phyloP scores from a whole-genome alignment of 1,140 invertebrate species.

The Metaphire vulgaris region DNA sequence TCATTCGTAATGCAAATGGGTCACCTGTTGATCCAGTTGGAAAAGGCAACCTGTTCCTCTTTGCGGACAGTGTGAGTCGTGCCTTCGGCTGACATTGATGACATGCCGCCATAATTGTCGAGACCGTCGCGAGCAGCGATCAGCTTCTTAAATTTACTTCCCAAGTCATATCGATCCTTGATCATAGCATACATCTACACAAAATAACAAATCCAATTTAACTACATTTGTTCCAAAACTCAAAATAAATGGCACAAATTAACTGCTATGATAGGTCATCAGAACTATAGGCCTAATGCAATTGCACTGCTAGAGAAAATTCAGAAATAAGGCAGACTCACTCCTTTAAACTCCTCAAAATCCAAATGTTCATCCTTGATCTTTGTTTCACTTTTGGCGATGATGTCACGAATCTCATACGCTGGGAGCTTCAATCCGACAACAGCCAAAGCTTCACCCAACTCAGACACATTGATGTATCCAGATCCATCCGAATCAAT shows the following conservation, averaged over 20 bases:
- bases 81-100: constrained; percentile 81
- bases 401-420: constrained; percentile 82
- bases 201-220: constrained; percentile 10
- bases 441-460: constrained; percentile 79
- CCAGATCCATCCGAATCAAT: constrained; percentile 85
- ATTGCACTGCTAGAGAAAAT: background rate
- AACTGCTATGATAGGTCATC: background rate
- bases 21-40: constrained; percentile 91
- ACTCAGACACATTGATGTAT: constrained; percentile 77
- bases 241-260: background rate
- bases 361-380: constrained; percentile 66
- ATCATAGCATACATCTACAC: constrained; percentile 74
- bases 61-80: constrained; percentile 68
- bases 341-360: constrained; percentile 75
- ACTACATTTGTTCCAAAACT: background rate
- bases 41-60: constrained; percentile 97
- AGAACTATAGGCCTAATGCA: no score
- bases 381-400: constrained; percentile 71
- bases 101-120: constrained; percentile 85
- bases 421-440: constrained; percentile 88
- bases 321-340: constrained; percentile 37
- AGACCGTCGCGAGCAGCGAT: constrained; percentile 89
- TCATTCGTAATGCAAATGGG: no score
- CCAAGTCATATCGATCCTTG: constrained; percentile 75
- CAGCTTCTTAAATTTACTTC: constrained; percentile 81